Base-by-base conservation (phyloP, 2,888 invertebrate genomes). In the Ophion obscuratus region DNA sequence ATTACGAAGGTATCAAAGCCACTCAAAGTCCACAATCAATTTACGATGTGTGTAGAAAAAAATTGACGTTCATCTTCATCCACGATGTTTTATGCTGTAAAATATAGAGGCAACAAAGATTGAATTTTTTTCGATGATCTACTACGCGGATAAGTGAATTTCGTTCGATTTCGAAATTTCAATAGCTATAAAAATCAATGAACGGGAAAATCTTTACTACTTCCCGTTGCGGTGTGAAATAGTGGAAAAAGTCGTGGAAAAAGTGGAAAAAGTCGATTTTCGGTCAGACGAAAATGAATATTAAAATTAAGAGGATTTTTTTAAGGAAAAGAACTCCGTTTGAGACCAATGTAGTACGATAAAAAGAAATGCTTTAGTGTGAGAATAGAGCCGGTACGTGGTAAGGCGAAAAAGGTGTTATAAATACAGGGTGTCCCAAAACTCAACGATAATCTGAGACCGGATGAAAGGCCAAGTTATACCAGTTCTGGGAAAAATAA, bases 151-250 rank as follows among this genome's bases (percentile, higher is more conserved):
- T 74, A 9, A 74, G 17, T 40, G 73, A 61, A 61, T 10, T 59
- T 11, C 31, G 61, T 6, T 74, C 59, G 24, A 61, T 74, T 61
- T 11, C 59, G 17, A n/a, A 57, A 24, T 61, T 61, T 59, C 27
- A 59, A 24, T 36, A 36, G 20, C 73, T 31, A 61, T 20, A 40
- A 74, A 74, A 61, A 61, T 61, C 57, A 74, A 74, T 74, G 73
- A 61, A 59, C 40, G 73, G 20, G 53, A 40, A 57, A 68, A 24
- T 68, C 47, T 68, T 47, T 47, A 36, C 68, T 20, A 47, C 11
- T 2, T 47, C 44, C 17, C 24, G n/a, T 40, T 40, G 27, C 47
- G 47, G 68, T 11, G 24, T n/a, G 14, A 47, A 44, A 24, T 68
- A 47, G 36, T 73, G 57, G 71, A 59, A 73, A 20, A 73, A 31